Base-by-base conservation (phyloP, 2,113 vertebrate species). In the Perognathus longimembris region DNA sequence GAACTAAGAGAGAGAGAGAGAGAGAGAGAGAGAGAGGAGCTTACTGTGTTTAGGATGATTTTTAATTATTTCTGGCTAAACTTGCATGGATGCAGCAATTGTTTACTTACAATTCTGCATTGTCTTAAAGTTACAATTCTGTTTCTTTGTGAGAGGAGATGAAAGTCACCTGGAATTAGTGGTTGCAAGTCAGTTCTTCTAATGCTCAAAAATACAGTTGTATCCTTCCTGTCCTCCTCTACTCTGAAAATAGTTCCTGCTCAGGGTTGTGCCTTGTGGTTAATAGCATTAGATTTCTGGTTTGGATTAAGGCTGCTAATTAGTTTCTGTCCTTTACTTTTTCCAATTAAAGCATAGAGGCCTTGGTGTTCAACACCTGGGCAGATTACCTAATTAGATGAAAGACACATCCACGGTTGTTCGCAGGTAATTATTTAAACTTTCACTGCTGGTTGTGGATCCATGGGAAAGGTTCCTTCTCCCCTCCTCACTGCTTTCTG, bases 261-360 rank as follows among this genome's bases (percentile, higher is more conserved):
- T 94, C 89, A 85, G 94, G 32, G 10, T n/a, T 90, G 87, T 84
- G 89, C 95, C 93, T 87, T 93, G 95, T 91, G 92, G 96, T 93
- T 98, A 97, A 97, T 97, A 96, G 96, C 91, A 96, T 97, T 97
- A 98, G 96, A 95, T 96, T 95, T 97, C 97, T 97, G 96, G 97
- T 97, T 98, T 97, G 97, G 96, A 97, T 98, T 96, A 98, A 97
- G 93, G 89, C 93, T 96, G 92, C 95, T 98, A 98, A 98, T 98
- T 98, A 97, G 97, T 97, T 97, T 97, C 96, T 97, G 93, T 97
- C 93, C 96, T 97, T 97, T 97, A 96, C 97, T 98, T 98, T 96
- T 94, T 97, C 97, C 97, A 98, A 98, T 98, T 98, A 98, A 97
- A 96, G 85, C 95, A 83, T 11, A 87, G 94, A 93, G 97, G 93